Evolutionary conservation across 2,113 vertebrate genomes (phyloP).

Genomic region (Cinclus cinclus): DNA sequence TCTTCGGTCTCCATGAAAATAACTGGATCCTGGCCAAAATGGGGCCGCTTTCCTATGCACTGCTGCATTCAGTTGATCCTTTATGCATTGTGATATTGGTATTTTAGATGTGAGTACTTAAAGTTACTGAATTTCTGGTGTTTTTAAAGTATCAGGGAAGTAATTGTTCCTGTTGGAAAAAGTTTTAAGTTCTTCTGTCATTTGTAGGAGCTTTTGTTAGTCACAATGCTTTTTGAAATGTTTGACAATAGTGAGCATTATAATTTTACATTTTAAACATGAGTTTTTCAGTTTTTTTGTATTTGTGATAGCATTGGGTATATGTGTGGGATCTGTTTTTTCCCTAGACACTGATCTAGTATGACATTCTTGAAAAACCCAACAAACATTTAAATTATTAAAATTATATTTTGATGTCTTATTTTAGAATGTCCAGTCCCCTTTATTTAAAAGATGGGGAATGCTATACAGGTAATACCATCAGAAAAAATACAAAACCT

Average conservation of each 20-base stretch:
- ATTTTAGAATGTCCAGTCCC: background rate
- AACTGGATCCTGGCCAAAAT: slow-evolving; percentile 17
- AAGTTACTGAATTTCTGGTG: background rate
- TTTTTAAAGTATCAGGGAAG: background rate
- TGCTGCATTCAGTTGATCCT: background rate
- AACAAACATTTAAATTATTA: background rate
- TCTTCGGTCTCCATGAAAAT: slow-evolving; percentile 11
- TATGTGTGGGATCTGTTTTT: background rate
- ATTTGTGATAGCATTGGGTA: background rate
- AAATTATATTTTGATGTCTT: background rate
- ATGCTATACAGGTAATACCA: background rate
- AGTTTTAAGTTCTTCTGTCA: background rate
- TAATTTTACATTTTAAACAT: background rate
- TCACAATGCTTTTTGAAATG: background rate
- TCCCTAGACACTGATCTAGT: background rate
- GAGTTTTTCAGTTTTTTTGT: background rate
- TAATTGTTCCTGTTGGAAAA: background rate
- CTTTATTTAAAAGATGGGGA: background rate
- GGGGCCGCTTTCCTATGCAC: background rate
- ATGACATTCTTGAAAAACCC: background rate
- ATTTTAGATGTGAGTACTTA: background rate
- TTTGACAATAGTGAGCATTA: background rate
- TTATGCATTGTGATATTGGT: background rate
- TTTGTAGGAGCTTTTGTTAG: background rate
- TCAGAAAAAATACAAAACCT: background rate